Percentiles rank a stretch among this genome's conserved stretches.
Evolutionary conservation across 2,888 invertebrate genomes (phyloP).

Genomic region (Gymnocheta viridis): DNA sequence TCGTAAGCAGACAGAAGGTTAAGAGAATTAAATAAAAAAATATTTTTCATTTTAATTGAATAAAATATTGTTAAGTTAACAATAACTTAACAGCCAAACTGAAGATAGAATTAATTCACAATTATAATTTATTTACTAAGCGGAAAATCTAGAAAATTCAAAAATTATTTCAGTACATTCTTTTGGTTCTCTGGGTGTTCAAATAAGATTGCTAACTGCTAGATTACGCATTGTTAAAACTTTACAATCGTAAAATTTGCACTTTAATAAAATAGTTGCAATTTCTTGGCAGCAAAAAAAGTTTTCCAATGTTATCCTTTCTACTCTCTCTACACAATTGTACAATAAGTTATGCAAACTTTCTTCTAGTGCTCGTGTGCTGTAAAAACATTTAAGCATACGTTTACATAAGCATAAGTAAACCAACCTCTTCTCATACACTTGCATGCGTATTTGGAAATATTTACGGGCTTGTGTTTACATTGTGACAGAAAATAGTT

Average conservation of each 20-base stretch:
- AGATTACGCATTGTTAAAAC: slow-evolving; percentile 70
- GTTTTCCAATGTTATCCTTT: slow-evolving; percentile 50
- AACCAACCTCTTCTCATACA: not conserved
- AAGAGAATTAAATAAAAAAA: slow-evolving; percentile 35
- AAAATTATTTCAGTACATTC: slow-evolving; percentile 13
- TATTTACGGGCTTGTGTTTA: not conserved
- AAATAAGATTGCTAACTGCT: slow-evolving; percentile 65
- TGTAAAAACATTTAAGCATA: slow-evolving; percentile 48
- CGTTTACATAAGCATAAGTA: slow-evolving; percentile 16
- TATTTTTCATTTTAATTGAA: too few species aligned
- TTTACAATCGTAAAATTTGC: slow-evolving; percentile 69
- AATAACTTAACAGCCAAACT: too few species aligned
- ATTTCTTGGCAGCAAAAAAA: slow-evolving; percentile 52
- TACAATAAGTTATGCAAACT: slow-evolving; percentile 69
- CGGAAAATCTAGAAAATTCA: too few species aligned
- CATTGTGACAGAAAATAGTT: not conserved
- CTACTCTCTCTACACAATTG: slow-evolving; percentile 59
- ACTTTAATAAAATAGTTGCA: slow-evolving; percentile 68
- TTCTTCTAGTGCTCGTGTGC: slow-evolving; percentile 25
- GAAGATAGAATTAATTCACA: too few species aligned
- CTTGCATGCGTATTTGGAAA: not conserved
- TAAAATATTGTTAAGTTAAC: too few species aligned
- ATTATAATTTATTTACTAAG: too few species aligned
- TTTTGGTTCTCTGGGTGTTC: slow-evolving; percentile 3
- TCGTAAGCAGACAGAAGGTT: not conserved